Base-by-base conservation (phyloP, 2,797 vertebrate genomes). In the Malacoctenus gilli region DNA sequence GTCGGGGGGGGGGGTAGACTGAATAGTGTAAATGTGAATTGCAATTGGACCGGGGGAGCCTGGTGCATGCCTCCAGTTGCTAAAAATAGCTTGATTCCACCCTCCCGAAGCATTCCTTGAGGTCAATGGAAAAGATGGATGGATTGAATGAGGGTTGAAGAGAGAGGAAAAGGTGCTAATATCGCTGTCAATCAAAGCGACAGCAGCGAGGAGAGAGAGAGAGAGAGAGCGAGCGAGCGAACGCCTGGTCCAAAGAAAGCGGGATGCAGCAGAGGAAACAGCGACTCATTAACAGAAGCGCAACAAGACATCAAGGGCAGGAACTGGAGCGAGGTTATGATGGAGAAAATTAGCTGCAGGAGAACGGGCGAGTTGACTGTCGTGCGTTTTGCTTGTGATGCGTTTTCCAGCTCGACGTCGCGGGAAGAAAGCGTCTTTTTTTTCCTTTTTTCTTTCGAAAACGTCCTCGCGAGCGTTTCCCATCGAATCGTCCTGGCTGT, bases 181-280 rank as follows among this genome's bases (percentile, higher is more conserved):
- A 86, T 83, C 67, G 19, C 80, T 84, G 76, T 85, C 85, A 85
- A 46, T 86, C 84, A 85, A 72, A 56, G 58, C 19, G 42, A 23
- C 4, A 9, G 2, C 44, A 16, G 50, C 36, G 0, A 21, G 32
- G 15, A 23, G 51, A 16, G 8, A 6, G 25, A 50, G 32, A 0
- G 3, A 19, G 25, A 8, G 36, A 20, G 25, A 36, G 15, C 10
- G 8, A 34, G n/a, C n/a, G n/a, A n/a, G n/a, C n/a, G n/a, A 8
- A 38, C 38, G 18, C 19, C 21, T 19, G 39, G 25, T 41, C 9
- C 31, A 30, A 18, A 21, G 28, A 31, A 41, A n/a, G 15, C 18
- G n/a, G 15, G 19, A 5, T 12, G 6, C 2, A 16, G 36, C 20
- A 42, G 23, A 37, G 34, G 54, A 48, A 8, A 28, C 21, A 48